Percentiles rank a stretch among this genome's conserved stretches.
Conservation (phyloP, 2,113 vertebrate genomes). For the Cyrtonyx montezumae region DNA sequence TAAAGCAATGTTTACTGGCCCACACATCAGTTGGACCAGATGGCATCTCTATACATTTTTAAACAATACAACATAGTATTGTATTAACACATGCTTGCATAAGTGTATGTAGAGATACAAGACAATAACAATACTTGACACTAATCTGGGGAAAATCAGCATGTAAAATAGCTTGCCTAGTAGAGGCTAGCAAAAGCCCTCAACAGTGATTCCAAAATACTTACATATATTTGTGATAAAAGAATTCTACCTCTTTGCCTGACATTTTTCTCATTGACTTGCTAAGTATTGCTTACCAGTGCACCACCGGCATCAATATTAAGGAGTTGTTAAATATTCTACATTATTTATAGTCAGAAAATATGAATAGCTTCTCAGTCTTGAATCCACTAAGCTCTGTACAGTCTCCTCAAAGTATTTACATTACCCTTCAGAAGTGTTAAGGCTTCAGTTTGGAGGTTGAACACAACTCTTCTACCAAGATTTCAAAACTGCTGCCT, state of each 20-base stretch:
- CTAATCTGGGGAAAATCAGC: constrained; percentile 42
- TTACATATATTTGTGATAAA: constrained; percentile 22
- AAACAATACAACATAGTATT: constrained; percentile 32
- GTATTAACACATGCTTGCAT: constrained; percentile 41
- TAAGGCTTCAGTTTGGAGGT: background rate
- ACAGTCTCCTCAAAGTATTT: constrained; percentile 9
- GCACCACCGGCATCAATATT: constrained; percentile 55
- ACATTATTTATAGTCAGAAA: constrained; percentile 63
- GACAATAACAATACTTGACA: constrained; percentile 32
- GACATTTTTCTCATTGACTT: constrained; percentile 63
- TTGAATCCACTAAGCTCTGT: background rate
- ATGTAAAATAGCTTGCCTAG: constrained; percentile 43
- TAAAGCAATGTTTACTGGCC: constrained; percentile 42
- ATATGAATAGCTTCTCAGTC: constrained; percentile 20
- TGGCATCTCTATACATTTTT: constrained; percentile 58
- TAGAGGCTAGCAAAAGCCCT: constrained; percentile 14
- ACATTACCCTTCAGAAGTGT: background rate
- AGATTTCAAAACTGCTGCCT: background rate
- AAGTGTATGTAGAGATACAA: constrained; percentile 31
- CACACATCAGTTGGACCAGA: constrained; percentile 54
- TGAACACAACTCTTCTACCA: background rate
- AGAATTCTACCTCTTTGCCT: constrained; percentile 56
- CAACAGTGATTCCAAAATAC: constrained; percentile 2
- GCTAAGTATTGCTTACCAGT: constrained; percentile 41
- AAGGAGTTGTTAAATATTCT: constrained; percentile 61